Base-by-base conservation (phyloP, 2,797 vertebrate species). In the Mus caroli region DNA sequence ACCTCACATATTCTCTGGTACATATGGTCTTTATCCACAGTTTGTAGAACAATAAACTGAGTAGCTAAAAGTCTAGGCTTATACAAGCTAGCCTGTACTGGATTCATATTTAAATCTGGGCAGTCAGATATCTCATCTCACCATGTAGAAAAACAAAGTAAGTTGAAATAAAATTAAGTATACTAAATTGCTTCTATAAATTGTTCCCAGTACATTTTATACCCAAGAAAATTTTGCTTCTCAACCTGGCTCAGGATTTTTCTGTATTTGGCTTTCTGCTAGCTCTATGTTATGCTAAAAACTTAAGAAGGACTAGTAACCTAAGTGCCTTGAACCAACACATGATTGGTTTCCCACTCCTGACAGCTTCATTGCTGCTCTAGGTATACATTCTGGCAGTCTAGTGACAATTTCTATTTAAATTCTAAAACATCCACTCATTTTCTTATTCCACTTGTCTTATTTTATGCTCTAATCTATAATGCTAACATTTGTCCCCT, bases 291-390 rank as follows among this genome's bases (percentile, higher is more conserved):
- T 43, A 77, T 67, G 90, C 15, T 60, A 40, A 80, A 88, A 77
- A 50, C n/a, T 28, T 79, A 14, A 71, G 11, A 80, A 79, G 86
- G 9, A 46, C 62, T 34, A 76, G 9, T 10, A 88, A 43, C 64
- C 9, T 77, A n/a, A 62, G n/a, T 75, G 6, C 46, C 24, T 64
- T n/a, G 15, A 91, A 67, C 69, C 31, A 52, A 94, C n/a, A 62
- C 52, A 76, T 52, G 78, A 62, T 76, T 79, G 46, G 4, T 8
- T 89, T 96, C 34, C 22, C 96, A 93, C 75, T 89, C 4, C 69
- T 58, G 31, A 40, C 28, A 56, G 64, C 50, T 52, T 88, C 58
- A 67, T 1, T 58, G 6, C 1, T n/a, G 9, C 22, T 94, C 76
- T 71, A 75, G 40, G 62, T 9, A 62, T 24, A 87, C 1, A 78